Evolutionary conservation across 2,113 vertebrate genomes (phyloP), one percentile per base, ranked within the genome.

Genomic region (Oreamnos americanus): DNA sequence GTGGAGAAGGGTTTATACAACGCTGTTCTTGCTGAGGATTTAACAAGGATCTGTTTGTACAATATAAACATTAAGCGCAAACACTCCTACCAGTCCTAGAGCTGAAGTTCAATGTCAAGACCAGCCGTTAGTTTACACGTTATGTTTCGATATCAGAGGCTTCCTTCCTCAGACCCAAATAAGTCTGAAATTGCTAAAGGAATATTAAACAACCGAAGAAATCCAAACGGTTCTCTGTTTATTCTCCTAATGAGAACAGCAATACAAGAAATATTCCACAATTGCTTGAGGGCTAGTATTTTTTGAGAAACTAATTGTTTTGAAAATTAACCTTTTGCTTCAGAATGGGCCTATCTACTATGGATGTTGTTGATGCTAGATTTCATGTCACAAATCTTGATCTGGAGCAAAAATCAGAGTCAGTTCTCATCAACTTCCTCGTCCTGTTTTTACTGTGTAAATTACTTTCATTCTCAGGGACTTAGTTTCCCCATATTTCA

Each of bases 21-120:
- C 79, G 19, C 51, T 26, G 0, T 76, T 95, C 93, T 94, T 87
- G 5, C 90, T 64, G 81, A 95, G 87, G 78, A 96, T 97, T 49
- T 90, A 96, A 97, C 47, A 28, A 85, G 91, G 58, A 4, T 81
- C 97, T 94, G 60, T 90, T 96, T 93, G 91, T 82, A 81, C 36
- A 96, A 90, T 94, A 90, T 51, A 97, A 98, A 97, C 43, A 91
- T 49, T 53, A 19, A 92, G 96, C 36, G 87, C 78, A 97, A 97
- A 98, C 43, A 6, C 30, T 96, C 76, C 6, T 53, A 76, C 86
- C 87, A 67, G 97, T 43, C 7, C 79, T 0, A 0, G 55, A 47
- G 64, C 95, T 97, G 91, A 91, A 98, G 98, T 95, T 97, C 97
- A 98, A 33, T 39, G 92, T 92, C 93, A 86, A 98, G 97, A 97